Percentiles rank a stretch among this genome's conserved stretches.
Conservation (phyloP, 2,888 invertebrate genomes). For the Bibio marci region DNA sequence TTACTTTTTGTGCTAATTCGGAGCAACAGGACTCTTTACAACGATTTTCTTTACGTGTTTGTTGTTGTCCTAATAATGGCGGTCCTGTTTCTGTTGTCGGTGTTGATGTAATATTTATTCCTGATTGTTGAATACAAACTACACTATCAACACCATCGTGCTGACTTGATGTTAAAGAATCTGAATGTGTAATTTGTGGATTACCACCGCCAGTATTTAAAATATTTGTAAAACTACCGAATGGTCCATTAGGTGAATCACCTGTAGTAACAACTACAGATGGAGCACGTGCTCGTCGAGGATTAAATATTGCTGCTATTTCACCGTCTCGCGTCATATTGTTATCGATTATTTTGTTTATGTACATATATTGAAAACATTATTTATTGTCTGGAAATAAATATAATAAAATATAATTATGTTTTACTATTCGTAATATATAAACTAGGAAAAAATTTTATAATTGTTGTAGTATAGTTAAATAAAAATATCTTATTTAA, state of each 20-base stretch:
- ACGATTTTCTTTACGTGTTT: conserved; percentile 11
- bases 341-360: neutral
- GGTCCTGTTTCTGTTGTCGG: conserved; percentile 13
- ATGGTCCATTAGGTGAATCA: conserved; percentile 36
- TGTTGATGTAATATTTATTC: conserved; percentile 11
- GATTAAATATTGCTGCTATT: conserved; percentile 68
- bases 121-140: conserved; percentile 3
- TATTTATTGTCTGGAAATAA: neutral
- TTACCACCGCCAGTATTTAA: conserved; percentile 16
- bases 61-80: conserved; percentile 16
- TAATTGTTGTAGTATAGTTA: too few relatives aligned
- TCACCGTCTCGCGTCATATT: conserved; percentile 54
- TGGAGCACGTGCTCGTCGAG: conserved; percentile 48
- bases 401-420: too few relatives aligned
- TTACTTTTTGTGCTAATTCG: conserved; percentile 64
- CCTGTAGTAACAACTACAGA: conserved; percentile 50
- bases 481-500: too few relatives aligned
- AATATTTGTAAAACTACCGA: conserved; percentile 31
- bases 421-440: too few relatives aligned
- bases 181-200: conserved; percentile 34
- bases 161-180: conserved; percentile 41
- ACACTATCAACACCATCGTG: conserved; percentile 34
- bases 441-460: too few relatives aligned
- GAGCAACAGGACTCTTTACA: conserved; percentile 68
- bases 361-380: neutral